Evolutionary conservation across 2,888 invertebrate genomes (phyloP).

Genomic region (Mellilla xanthometata): DNA sequence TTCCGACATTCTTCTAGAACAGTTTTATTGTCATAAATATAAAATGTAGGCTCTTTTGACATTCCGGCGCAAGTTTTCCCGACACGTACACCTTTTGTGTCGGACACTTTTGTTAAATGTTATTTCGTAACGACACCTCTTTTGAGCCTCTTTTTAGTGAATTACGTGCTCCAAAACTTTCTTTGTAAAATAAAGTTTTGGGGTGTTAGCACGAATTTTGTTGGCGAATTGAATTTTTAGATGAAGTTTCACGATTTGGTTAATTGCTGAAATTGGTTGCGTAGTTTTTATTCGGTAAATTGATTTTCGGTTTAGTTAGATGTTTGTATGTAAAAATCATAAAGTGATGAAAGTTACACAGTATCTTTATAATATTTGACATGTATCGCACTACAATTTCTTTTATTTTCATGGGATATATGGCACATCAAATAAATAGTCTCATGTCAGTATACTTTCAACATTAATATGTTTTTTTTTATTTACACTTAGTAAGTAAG

Average conservation of each 20-base stretch:
- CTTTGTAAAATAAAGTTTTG: constrained; percentile 17
- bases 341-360: too few relatives aligned
- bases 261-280: neutral
- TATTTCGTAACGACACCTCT: constrained; percentile 26
- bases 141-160: constrained; percentile 22
- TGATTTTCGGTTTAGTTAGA: neutral
- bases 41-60: constrained; percentile 32
- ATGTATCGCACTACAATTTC: too few relatives aligned
- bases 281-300: too few relatives aligned
- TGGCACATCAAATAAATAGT: too few relatives aligned
- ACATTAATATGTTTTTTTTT: too few relatives aligned
- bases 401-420: too few relatives aligned
- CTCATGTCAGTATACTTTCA: too few relatives aligned
- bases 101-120: constrained; percentile 31
- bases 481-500: too few relatives aligned
- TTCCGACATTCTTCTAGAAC: neutral
- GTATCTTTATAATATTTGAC: too few relatives aligned
- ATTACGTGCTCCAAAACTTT: constrained; percentile 22
- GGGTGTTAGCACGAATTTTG: constrained; percentile 5
- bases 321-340: too few relatives aligned
- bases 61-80: constrained; percentile 28
- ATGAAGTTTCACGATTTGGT: neutral
- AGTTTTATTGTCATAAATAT: constrained; percentile 10
- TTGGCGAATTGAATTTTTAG: constrained; percentile 9
- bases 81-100: constrained; percentile 37